These are phyloP conservation scores for Drosophila kohkoa DNA, from an alignment of 1,140 invertebrate species.

Conservation along the genomic window DNA sequence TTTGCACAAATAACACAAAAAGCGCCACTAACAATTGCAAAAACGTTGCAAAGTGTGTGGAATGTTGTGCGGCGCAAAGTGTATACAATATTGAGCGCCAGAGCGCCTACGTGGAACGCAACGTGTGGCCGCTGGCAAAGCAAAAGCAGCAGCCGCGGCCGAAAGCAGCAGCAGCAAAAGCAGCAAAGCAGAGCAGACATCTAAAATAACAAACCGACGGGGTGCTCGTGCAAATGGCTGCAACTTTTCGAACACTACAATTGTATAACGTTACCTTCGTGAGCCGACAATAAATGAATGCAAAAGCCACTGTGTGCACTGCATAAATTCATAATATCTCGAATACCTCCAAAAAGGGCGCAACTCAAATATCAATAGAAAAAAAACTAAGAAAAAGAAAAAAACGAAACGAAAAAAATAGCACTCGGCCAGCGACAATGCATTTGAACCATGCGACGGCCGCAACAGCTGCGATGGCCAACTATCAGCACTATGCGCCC, in stretches of 20 bases:
- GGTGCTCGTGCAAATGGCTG: slow-evolving; percentile 66
- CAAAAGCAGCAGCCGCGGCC: slow-evolving; percentile 52
- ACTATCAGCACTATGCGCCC: slow-evolving; percentile 80
- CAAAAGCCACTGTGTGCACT: slow-evolving; percentile 24
- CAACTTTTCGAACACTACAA: slow-evolving; percentile 47
- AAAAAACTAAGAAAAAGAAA: slow-evolving; percentile 26
- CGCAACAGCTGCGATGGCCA: slow-evolving; percentile 79
- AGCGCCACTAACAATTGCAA: slow-evolving; percentile 37
- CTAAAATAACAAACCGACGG: slow-evolving; percentile 77
- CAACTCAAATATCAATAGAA: slow-evolving; percentile 35
- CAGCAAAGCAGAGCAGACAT: slow-evolving; percentile 56
- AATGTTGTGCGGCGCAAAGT: slow-evolving; percentile 57
- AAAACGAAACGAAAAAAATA: slow-evolving; percentile 17
- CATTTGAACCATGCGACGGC: slow-evolving; percentile 83
- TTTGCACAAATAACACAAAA: slow-evolving; percentile 62
- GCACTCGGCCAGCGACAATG: slow-evolving; percentile 48
- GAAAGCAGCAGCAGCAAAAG: slow-evolving; percentile 44
- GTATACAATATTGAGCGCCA: slow-evolving; percentile 41
- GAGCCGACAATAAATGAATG: slow-evolving; percentile 67
- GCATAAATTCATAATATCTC: slow-evolving; percentile 43
- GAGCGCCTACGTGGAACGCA: slow-evolving; percentile 69
- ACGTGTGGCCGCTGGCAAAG: slow-evolving; percentile 61
- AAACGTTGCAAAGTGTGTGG: slow-evolving; percentile 64
- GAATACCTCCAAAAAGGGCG: slow-evolving; percentile 70
- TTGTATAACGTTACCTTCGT: slow-evolving; percentile 73